These are phyloP conservation scores for Entomyzon cyanotis DNA, from an alignment of 2,113 vertebrate species.

Conservation along the genomic window DNA sequence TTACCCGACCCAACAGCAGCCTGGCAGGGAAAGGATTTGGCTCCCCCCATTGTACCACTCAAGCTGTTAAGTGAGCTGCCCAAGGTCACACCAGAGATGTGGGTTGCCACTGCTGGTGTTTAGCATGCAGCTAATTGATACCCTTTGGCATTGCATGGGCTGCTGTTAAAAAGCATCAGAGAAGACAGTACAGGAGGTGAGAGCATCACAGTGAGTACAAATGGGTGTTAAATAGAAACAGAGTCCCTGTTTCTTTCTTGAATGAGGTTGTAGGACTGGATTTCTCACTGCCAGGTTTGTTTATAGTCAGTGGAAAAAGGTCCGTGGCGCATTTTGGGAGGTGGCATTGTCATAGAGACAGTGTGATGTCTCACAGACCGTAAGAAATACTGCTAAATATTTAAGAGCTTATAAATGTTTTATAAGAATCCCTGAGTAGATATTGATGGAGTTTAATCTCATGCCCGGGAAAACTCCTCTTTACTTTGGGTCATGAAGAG, in stretches of 20 bases:
- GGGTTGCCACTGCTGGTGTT: background rate
- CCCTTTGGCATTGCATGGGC: background rate
- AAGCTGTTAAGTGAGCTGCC: background rate
- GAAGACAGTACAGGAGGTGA: background rate
- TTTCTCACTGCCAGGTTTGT: slow-evolving; percentile 8
- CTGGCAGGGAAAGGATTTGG: background rate
- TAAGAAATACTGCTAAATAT: slow-evolving; percentile 54
- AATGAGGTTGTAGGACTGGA: background rate
- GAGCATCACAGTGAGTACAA: background rate
- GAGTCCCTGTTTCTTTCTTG: background rate
- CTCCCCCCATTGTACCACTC: background rate
- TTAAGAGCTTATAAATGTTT: slow-evolving; percentile 60
- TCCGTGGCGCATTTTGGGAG: background rate
- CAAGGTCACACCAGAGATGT: background rate
- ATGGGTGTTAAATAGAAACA: background rate
- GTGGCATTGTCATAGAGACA: slow-evolving; percentile 14
- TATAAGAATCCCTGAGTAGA: slow-evolving; percentile 11
- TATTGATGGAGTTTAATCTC: slow-evolving; percentile 31
- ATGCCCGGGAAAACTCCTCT: background rate
- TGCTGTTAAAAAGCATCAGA: background rate
- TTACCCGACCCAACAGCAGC: background rate
- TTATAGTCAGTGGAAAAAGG: background rate
- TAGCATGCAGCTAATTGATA: background rate
- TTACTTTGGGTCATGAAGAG: background rate
- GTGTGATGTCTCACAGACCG: background rate